phyloP scores from a whole-genome alignment of 2,888 invertebrate genomes.

The Subacronicta megacephala region DNA sequence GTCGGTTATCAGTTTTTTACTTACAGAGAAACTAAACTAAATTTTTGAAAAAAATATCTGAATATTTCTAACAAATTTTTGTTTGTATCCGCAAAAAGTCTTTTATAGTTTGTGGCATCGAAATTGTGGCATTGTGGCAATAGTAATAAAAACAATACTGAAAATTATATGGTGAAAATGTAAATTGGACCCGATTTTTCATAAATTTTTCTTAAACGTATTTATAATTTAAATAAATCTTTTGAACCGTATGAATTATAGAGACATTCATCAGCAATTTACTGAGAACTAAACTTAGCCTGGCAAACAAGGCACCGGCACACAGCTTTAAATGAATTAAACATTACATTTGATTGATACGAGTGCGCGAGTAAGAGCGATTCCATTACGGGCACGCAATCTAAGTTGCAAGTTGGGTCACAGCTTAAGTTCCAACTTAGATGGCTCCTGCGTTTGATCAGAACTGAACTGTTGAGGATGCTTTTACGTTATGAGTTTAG shows the following conservation, averaged over 20 bases:
- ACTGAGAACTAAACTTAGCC: neutral
- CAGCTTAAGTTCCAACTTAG: conserved; percentile 47
- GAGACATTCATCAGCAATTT: conserved; percentile 16
- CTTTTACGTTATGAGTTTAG: conserved; percentile 45
- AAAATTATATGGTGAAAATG: too few species aligned
- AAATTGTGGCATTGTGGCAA: too few species aligned
- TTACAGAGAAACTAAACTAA: too few species aligned
- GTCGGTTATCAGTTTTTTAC: too few species aligned
- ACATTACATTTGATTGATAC: conserved; percentile 52
- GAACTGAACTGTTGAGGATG: conserved; percentile 46
- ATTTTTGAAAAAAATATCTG: too few species aligned
- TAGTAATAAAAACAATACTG: too few species aligned
- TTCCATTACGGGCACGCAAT: conserved; percentile 55
- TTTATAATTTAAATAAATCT: neutral
- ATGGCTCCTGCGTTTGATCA: conserved; percentile 44
- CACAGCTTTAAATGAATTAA: conserved; percentile 52
- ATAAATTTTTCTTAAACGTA: neutral
- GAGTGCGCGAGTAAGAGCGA: conserved; percentile 41
- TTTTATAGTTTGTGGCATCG: too few species aligned
- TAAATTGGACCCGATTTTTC: too few species aligned
- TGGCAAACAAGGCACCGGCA: conserved; percentile 16
- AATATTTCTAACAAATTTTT: too few species aligned
- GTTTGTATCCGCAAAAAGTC: too few species aligned
- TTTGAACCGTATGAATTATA: neutral
- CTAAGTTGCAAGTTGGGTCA: conserved; percentile 54